Evolutionary conservation across 2,113 vertebrate genomes (phyloP), one percentile per base, ranked within the genome.

Genomic region (Desmodus rotundus): DNA sequence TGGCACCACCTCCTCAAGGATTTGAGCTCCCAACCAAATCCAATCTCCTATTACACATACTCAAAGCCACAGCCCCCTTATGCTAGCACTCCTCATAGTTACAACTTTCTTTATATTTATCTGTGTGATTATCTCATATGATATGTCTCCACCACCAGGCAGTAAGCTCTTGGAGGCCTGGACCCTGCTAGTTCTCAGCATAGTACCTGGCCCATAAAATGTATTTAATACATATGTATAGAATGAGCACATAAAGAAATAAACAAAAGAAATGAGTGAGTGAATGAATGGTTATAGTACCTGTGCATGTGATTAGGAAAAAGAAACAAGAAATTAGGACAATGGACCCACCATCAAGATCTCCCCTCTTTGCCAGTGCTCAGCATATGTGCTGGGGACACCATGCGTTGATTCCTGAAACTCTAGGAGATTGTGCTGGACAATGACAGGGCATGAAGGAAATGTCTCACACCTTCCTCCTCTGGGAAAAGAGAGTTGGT

Each of bases 381-480:
- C 74, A 58, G 61, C 31, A 7, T 19, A 28, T 2, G 0, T 5
- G 9, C 12, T 33, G 13, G 41, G 36, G 67, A 77, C 20, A 11
- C 45, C 12, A 1, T 0, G 0, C 26, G n/a, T 56, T 41, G 1
- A 54, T 87, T 89, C 73, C 70, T 72, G 52, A 58, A 56, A 63
- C 82, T 77, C 87, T 24, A 50, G 38, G 83, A 33, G 36, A 31
- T 16, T 38, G 2, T 36, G 56, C 45, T 47, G 65, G 50, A 73
- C 81, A 65, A 61, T 1, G 38, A 85, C n/a, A 8, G 43, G 72
- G 74, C 45, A 88, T 86, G 38, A 63, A 85, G 72, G 92, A 95
- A 91, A 91, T 85, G 58, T 78, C 81, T 96, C 72, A 28, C 86
- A 52, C 77, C 82, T 87, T 54, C 91, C 84, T 92, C 92, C 67